Conservation (phyloP, 2,888 invertebrate genomes). For the Agrochola macilenta region DNA sequence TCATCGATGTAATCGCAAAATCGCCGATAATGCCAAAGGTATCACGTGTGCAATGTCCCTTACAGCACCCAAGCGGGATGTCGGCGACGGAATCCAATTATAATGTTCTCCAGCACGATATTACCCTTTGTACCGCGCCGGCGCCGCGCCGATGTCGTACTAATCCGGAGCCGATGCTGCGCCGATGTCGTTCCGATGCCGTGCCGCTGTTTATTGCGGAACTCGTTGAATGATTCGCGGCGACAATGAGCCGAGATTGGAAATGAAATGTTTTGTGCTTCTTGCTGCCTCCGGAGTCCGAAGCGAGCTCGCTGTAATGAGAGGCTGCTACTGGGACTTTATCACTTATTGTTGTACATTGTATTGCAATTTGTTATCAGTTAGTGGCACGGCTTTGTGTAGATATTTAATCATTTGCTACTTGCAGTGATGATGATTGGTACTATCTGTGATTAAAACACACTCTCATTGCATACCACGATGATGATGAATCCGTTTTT, state of each 20-base stretch:
- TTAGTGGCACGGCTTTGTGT: neutral
- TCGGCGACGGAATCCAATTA: slow-evolving; percentile 65
- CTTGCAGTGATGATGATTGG: neutral
- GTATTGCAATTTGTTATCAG: slow-evolving; percentile 16
- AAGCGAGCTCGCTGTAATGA: slow-evolving; percentile 32
- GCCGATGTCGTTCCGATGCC: slow-evolving; percentile 19
- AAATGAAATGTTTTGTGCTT: slow-evolving; percentile 64
- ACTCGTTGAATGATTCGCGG: slow-evolving; percentile 60
- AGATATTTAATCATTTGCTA: neutral
- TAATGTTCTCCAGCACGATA: slow-evolving; percentile 62
- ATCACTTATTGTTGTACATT: slow-evolving; percentile 38
- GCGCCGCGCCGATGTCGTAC: neutral
- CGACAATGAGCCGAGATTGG: slow-evolving; percentile 60
- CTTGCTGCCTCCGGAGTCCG: slow-evolving; percentile 37
- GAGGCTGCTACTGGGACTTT: slow-evolving; percentile 14
- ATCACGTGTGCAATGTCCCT: slow-evolving; percentile 45
- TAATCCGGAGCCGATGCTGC: slow-evolving; percentile 7
- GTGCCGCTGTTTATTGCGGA: slow-evolving; percentile 57
- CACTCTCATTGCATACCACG: no score
- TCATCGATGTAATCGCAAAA: slow-evolving; percentile 2
- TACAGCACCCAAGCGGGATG: slow-evolving; percentile 52
- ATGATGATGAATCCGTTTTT: neutral
- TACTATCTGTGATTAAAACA: neutral
- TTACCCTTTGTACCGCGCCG: slow-evolving; percentile 41
- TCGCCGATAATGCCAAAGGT: slow-evolving; percentile 7